These are phyloP conservation scores for Cerastis rubricosa DNA, from an alignment of 2,888 invertebrate species.

Conservation along the genomic window DNA sequence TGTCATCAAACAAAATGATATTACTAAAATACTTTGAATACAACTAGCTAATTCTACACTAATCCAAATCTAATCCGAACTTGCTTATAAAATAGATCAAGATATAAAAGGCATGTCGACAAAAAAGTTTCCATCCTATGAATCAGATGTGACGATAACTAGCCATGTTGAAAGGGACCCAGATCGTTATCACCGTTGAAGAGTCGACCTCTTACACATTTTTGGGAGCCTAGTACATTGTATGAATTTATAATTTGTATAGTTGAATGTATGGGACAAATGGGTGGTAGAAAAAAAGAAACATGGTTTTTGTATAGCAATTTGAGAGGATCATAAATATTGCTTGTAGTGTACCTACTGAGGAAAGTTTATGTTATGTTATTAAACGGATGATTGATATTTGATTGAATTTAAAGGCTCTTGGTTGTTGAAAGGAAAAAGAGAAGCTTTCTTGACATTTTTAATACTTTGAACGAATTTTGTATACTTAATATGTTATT, in stretches of 20 bases:
- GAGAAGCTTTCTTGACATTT: neutral
- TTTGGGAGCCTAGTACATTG: constrained; percentile 87
- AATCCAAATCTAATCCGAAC: constrained; percentile 78
- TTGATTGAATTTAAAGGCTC: constrained; percentile 42
- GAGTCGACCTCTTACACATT: constrained; percentile 83
- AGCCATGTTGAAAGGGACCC: constrained; percentile 82
- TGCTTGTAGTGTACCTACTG: constrained; percentile 34
- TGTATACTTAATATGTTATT: neutral
- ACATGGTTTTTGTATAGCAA: constrained; percentile 57
- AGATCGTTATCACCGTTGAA: constrained; percentile 76
- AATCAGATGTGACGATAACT: constrained; percentile 81
- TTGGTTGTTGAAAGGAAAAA: neutral
- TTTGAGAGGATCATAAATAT: constrained; percentile 67
- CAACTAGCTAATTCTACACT: constrained; percentile 77
- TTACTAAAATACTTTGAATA: constrained; percentile 68
- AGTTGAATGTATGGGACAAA: constrained; percentile 59
- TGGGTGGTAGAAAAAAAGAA: constrained; percentile 59
- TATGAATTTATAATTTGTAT: constrained; percentile 84
- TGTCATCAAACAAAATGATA: constrained; percentile 58
- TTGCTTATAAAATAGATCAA: constrained; percentile 78
- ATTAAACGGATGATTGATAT: constrained; percentile 35
- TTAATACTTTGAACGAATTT: neutral
- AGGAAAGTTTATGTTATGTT: constrained; percentile 39
- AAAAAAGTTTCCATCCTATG: constrained; percentile 78
- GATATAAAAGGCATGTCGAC: constrained; percentile 76